Evolutionary conservation across 2,113 vertebrate species (phyloP), one percentile per base, ranked within the genome.

Genomic region (Scolopax mira): DNA sequence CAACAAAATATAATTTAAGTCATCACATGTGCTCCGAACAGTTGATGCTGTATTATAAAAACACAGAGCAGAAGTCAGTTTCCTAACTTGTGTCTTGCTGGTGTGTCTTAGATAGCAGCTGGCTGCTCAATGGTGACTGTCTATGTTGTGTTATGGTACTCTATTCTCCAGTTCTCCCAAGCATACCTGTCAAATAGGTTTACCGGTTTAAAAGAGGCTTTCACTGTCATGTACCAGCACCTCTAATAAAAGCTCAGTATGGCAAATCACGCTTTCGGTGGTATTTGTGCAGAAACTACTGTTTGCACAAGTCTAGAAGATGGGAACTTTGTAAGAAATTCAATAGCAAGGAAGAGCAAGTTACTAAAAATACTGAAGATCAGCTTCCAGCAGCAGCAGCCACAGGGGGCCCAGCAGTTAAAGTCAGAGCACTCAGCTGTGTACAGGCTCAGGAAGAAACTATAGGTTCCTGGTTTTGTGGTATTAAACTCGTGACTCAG

Each of bases 341-440:
- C 95, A 88, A 85, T 88, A 94, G 60, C 57, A 22, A 95, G 93
- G 88, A 95, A 77, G 64, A 91, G 75, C 67, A 66, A 51, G 95
- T 66, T 96, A 55, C 89, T 96, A 93, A 94, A 95, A 96, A 96
- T 88, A 94, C 72, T 39, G 48, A 51, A 62, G 87, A 85, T 80
- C 52, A 75, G 55, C 77, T 93, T 85, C 22, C 65, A 54, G 82
- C 49, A 85, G 78, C 54, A 72, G 74, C 55, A 80, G 88, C 67
- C 90, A 71, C 75, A 60, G 67, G 51, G 49, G 65, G 46, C 79
- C 88, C 77, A n/a, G 77, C 55, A 64, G 75, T 58, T 90, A 51
- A 64, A 82, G 35, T 37, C 9, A 9, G 13, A 92, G 69, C 52
- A 17, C 52, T 79, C 0, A 3, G 13, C 25, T 71, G 48, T 61